A percentile compares a stretch with the other conserved stretches of the same genome.
Evolutionary conservation across 2,113 vertebrate genomes (phyloP).

Genomic region (Kryptolebias marmoratus): DNA sequence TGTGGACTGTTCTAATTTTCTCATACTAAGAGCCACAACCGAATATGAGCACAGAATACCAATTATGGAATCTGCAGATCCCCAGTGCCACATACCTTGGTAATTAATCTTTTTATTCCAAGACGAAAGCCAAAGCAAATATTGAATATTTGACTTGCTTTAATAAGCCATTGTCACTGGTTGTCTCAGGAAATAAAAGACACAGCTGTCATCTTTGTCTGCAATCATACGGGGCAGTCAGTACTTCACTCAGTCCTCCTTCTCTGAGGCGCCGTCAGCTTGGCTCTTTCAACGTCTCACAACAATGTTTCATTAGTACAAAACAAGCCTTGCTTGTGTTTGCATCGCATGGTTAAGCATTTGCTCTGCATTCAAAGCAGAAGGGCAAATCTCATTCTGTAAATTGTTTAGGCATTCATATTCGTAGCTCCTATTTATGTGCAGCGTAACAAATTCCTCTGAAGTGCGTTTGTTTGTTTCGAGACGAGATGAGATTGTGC

Average conservation of each 20-base stretch:
- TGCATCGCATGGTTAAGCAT: conserved; percentile 64
- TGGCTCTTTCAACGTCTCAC: conserved; percentile 18
- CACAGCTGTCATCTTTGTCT: not conserved
- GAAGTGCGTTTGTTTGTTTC: conserved; percentile 35
- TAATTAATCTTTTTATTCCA: not conserved
- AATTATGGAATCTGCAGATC: conserved; percentile 3
- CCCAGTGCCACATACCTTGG: not conserved
- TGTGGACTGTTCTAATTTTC: not conserved
- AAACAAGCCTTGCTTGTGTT: conserved; percentile 45
- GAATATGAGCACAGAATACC: not conserved
- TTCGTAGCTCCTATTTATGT: conserved; percentile 40
- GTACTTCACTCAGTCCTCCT: conserved; percentile 3
- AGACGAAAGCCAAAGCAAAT: not conserved
- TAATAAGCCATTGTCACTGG: not conserved
- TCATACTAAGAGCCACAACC: not conserved
- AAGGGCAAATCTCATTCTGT: conserved; percentile 18
- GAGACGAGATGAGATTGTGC: conserved; percentile 17
- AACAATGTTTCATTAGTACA: conserved; percentile 47
- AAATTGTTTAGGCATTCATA: conserved; percentile 50
- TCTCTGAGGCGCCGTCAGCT: conserved; percentile 20
- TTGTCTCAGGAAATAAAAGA: not conserved
- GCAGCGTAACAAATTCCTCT: conserved; percentile 25
- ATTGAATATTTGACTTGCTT: not conserved
- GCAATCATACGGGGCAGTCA: not conserved
- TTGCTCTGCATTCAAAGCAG: conserved; percentile 32